Evolutionary conservation across 2,797 vertebrate species (phyloP).

Genomic region (Gymnocypris eckloni): DNA sequence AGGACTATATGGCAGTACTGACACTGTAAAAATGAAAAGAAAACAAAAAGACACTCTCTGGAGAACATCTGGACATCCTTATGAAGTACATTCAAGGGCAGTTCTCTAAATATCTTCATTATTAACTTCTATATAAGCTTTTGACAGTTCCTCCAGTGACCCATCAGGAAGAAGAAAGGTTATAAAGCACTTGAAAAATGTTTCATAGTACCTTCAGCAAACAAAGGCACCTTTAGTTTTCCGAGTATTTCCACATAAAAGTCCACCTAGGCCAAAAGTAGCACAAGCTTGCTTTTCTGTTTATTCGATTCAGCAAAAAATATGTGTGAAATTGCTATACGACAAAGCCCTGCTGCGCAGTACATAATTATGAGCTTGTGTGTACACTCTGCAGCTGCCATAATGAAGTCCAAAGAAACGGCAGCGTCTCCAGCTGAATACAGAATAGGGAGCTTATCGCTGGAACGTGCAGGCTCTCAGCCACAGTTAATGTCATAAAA

Average conservation of each 20-base stretch:
- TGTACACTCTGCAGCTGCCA: constrained; percentile 21
- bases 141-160: not conserved
- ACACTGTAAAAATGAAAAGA: not conserved
- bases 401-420: constrained; percentile 9
- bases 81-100: not conserved
- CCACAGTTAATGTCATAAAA: constrained; percentile 57
- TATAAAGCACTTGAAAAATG: not conserved
- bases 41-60: not conserved
- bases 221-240: constrained; percentile 7
- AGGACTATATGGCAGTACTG: not conserved
- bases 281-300: not conserved
- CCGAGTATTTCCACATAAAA: not conserved
- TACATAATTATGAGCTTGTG: constrained; percentile 21
- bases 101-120: constrained; percentile 6
- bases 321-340: not conserved
- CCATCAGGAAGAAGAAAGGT: not conserved
- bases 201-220: not conserved
- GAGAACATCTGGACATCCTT: not conserved
- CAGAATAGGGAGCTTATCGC: constrained; percentile 34
- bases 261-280: too few relatives aligned
- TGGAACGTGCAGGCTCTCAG: constrained; percentile 31
- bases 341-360: not conserved
- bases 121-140: not conserved
- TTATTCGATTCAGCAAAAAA: constrained; percentile 32
- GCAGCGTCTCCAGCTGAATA: not conserved